These are phyloP conservation scores for Miniopterus natalensis DNA, from an alignment of 2,113 vertebrate genomes.

Conservation along the genomic window DNA sequence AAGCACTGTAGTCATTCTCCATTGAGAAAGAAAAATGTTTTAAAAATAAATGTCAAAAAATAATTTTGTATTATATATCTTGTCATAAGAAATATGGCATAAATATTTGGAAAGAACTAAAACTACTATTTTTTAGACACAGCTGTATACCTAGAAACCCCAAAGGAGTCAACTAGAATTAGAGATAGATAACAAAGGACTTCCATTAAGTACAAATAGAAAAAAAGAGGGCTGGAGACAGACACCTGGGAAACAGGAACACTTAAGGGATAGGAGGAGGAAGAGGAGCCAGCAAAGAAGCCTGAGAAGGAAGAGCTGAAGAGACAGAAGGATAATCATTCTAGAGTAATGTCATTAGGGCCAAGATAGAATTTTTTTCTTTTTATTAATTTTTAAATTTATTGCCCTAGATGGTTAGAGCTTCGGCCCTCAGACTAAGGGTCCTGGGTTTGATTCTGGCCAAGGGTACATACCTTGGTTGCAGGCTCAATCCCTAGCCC, in stretches of 20 bases:
- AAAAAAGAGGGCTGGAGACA: not conserved
- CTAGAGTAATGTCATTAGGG: not conserved
- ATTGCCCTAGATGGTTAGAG: too few relatives aligned
- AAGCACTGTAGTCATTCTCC: slow-evolving; percentile 6
- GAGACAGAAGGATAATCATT: not conserved
- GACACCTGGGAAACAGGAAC: not conserved
- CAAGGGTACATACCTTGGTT: too few relatives aligned
- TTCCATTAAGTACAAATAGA: slow-evolving; percentile 28
- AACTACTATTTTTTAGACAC: not conserved
- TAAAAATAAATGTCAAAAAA: not conserved
- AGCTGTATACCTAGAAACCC: not conserved
- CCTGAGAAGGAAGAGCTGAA: not conserved
- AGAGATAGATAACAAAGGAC: not conserved
- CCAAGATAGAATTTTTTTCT: not conserved
- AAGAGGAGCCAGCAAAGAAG: not conserved
- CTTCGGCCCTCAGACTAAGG: too few relatives aligned
- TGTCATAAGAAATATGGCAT: not conserved
- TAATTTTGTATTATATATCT: not conserved
- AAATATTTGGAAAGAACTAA: slow-evolving; percentile 25
- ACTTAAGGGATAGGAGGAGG: not conserved
- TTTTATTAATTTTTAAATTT: too few relatives aligned
- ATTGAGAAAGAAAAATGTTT: slow-evolving; percentile 15
- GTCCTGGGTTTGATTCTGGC: too few relatives aligned
- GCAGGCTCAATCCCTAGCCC: too few relatives aligned
- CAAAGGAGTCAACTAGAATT: slow-evolving; percentile 20